phyloP scores from a whole-genome alignment of 2,888 invertebrate species.

The Alcis repandata region DNA sequence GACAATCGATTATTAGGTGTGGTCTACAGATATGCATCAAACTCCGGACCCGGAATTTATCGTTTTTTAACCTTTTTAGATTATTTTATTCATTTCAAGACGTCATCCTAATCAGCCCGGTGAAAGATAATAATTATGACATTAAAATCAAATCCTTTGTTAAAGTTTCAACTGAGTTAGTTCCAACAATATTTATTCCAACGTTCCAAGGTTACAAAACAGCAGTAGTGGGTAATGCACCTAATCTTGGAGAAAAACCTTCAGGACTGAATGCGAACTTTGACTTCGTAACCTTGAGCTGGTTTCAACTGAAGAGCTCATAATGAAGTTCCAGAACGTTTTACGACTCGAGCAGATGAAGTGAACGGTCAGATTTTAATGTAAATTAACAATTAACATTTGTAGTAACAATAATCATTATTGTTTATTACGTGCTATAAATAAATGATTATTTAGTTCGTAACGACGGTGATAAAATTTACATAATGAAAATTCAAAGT shows the following conservation, averaged over 20 bases:
- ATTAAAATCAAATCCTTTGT: not conserved
- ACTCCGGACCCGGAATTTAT: no score
- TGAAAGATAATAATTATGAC: not conserved
- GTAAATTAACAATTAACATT: no score
- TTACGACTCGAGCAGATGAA: slow-evolving; percentile 1
- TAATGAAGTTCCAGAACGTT: slow-evolving; percentile 16
- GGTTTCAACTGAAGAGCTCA: slow-evolving; percentile 13
- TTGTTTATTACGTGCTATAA: no score
- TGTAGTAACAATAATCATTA: no score
- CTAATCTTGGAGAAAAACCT: slow-evolving; percentile 24
- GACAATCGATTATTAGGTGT: no score
- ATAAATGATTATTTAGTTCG: no score
- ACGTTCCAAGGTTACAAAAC: no score
- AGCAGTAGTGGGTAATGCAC: not conserved
- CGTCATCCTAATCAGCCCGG: not conserved
- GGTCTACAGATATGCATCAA: no score
- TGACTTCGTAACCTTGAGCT: slow-evolving; percentile 44
- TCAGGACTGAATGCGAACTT: slow-evolving; percentile 39
- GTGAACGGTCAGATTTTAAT: not conserved
- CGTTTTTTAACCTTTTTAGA: no score
- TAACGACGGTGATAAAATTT: no score
- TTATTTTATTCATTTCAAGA: not conserved
- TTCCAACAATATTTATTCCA: no score
- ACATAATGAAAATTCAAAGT: no score
- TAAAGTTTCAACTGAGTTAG: slow-evolving; percentile 9